Evolutionary conservation across 2,888 invertebrate species (phyloP).

Genomic region (Leptinotarsa tumamoca): DNA sequence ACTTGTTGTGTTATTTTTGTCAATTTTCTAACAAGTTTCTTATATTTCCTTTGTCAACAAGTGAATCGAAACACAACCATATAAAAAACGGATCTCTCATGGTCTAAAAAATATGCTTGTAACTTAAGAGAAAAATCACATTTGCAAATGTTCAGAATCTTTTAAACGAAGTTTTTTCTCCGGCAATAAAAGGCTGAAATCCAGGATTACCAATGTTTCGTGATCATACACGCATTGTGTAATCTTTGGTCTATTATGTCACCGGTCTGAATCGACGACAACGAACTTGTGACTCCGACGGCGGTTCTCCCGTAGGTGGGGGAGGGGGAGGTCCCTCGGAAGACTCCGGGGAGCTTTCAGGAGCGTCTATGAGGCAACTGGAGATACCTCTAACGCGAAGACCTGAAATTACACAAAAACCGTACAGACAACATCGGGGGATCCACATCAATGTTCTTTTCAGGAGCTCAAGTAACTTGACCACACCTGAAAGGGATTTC

Average conservation of each 20-base stretch:
- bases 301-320: slow-evolving; percentile 63
- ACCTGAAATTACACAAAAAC: slow-evolving; percentile 56
- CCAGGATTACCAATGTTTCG: slow-evolving; percentile 26
- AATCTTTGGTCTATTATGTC: slow-evolving; percentile 56
- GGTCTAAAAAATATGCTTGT: slow-evolving; percentile 29
- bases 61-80: slow-evolving; percentile 26
- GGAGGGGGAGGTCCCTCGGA: slow-evolving; percentile 62
- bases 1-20: slow-evolving; percentile 36
- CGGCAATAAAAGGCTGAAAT: slow-evolving; percentile 19
- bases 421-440: slow-evolving; percentile 39
- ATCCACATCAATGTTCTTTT: slow-evolving; percentile 30
- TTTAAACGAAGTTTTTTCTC: slow-evolving; percentile 7
- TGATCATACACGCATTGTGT: slow-evolving; percentile 17
- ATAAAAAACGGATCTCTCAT: slow-evolving; percentile 28
- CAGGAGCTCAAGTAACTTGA: slow-evolving; percentile 24
- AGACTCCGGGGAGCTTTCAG: slow-evolving; percentile 60
- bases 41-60: slow-evolving; percentile 37
- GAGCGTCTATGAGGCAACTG: slow-evolving; percentile 64
- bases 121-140: slow-evolving; percentile 46
- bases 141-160: slow-evolving; percentile 25
- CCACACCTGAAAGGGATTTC: slow-evolving; percentile 40
- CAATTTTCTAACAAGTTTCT: slow-evolving; percentile 37
- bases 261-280: slow-evolving; percentile 64
- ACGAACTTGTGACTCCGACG: slow-evolving; percentile 64
- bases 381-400: slow-evolving; percentile 64